Percentiles rank a stretch among this genome's conserved stretches.
phyloP scores from a whole-genome alignment of 2,888 invertebrate genomes.

The Andricus curvator region DNA sequence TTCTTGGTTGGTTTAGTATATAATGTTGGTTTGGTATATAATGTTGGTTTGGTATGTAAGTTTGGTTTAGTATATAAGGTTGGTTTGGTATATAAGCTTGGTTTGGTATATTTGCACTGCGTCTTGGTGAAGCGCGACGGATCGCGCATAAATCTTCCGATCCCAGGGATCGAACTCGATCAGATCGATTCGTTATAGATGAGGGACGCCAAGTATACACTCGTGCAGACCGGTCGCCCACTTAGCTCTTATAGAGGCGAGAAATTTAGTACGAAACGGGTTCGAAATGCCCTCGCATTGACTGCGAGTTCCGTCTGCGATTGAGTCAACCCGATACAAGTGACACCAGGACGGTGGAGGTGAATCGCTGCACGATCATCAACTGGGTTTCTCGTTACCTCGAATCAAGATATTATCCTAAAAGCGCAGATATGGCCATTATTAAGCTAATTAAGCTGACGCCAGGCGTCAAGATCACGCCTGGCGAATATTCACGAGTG shows the following conservation, averaged over 20 bases:
- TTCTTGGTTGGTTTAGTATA: background rate
- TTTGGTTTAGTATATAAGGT: conserved; percentile 30
- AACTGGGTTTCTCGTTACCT: conserved; percentile 48
- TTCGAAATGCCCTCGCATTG: conserved; percentile 54
- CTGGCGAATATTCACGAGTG: conserved; percentile 5
- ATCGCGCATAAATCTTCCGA: conserved; percentile 69
- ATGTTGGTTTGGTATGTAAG: background rate
- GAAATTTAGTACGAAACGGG: conserved; percentile 59
- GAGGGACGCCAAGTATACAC: conserved; percentile 57
- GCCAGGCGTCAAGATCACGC: conserved; percentile 21
- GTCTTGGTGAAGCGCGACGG: conserved; percentile 53
- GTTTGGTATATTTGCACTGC: conserved; percentile 54
- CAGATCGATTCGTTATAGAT: conserved; percentile 71
- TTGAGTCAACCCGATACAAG: conserved; percentile 57
- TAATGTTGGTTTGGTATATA: background rate
- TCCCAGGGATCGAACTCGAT: conserved; percentile 65
- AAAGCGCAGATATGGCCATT: conserved; percentile 37
- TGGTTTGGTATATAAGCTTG: background rate
- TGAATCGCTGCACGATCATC: conserved; percentile 52
- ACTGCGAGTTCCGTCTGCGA: conserved; percentile 60
- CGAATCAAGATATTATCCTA: conserved; percentile 38
- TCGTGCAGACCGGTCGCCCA: conserved; percentile 51
- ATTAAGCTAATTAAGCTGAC: conserved; percentile 39
- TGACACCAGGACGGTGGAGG: conserved; percentile 51
- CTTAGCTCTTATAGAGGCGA: conserved; percentile 58